These are phyloP conservation scores for Pseudomyrmex cubaensis DNA, from an alignment of 1,140 invertebrate genomes.

Conservation along the genomic window DNA sequence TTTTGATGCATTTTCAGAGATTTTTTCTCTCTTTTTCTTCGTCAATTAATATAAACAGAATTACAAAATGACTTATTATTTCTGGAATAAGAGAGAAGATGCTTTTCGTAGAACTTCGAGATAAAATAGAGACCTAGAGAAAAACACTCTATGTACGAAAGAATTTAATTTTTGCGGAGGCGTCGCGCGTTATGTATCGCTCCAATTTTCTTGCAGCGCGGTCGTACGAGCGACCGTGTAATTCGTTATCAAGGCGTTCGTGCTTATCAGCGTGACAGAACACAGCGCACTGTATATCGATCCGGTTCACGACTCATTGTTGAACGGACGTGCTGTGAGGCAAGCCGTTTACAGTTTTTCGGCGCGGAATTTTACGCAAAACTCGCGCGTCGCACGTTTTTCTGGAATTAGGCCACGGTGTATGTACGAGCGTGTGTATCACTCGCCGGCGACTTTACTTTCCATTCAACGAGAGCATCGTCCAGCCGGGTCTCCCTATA, in stretches of 20 bases:
- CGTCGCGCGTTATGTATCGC: slow-evolving; percentile 15
- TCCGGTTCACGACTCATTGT: slow-evolving; percentile 13
- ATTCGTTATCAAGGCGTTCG: slow-evolving; percentile 32
- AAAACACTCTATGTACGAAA: background rate
- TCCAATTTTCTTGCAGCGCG: slow-evolving; percentile 5
- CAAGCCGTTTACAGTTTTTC: background rate
- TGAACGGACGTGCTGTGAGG: background rate
- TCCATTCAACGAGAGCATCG: slow-evolving; percentile 64
- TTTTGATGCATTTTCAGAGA: no score
- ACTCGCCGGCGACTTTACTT: slow-evolving; percentile 64
- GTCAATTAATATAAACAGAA: no score
- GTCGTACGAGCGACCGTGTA: slow-evolving; percentile 15
- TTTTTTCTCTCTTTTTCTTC: no score
- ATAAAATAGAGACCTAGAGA: no score
- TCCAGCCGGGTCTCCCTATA: slow-evolving; percentile 32
- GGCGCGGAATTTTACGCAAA: slow-evolving; percentile 26
- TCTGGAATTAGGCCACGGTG: slow-evolving; percentile 72
- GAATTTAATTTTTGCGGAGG: slow-evolving; percentile 3
- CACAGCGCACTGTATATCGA: slow-evolving; percentile 48
- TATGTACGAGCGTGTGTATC: slow-evolving; percentile 47
- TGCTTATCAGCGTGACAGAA: slow-evolving; percentile 58
- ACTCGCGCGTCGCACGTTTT: slow-evolving; percentile 18
- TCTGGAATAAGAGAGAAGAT: background rate
- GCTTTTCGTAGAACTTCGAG: no score
- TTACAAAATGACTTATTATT: no score